phyloP scores from a whole-genome alignment of 1,140 invertebrate genomes.

The Diabrotica virgifera region DNA sequence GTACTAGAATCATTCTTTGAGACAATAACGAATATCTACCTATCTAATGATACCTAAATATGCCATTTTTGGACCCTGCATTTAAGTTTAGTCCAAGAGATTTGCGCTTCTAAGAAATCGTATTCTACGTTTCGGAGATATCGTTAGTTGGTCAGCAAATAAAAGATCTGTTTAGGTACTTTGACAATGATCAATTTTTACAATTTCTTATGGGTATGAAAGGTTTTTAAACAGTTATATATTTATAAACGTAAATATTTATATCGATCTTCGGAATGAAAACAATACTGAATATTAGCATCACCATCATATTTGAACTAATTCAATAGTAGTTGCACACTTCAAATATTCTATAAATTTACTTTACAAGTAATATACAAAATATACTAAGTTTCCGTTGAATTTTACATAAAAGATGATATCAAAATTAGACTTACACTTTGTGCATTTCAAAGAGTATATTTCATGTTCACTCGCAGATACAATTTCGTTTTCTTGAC shows the following conservation, averaged over 20 bases:
- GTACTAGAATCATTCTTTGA: too few species aligned
- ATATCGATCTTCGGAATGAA: background rate
- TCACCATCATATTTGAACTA: background rate
- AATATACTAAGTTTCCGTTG: background rate
- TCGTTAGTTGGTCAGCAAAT: too few species aligned
- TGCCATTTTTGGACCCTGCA: too few species aligned
- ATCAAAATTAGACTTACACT: background rate
- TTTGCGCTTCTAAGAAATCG: too few species aligned
- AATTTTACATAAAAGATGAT: background rate
- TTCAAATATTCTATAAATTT: background rate
- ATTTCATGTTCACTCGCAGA: slow-evolving; percentile 6
- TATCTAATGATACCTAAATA: too few species aligned
- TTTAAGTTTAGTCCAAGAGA: too few species aligned
- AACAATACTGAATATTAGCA: background rate
- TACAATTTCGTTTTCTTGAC: slow-evolving; percentile 9
- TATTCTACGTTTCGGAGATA: too few species aligned
- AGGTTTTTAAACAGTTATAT: too few species aligned
- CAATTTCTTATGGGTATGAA: too few species aligned
- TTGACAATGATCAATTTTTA: too few species aligned
- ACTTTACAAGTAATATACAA: background rate
- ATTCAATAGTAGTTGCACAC: background rate
- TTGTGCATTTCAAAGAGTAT: slow-evolving; percentile 9
- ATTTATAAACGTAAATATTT: background rate
- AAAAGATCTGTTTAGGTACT: too few species aligned
- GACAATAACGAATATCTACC: too few species aligned